Evolutionary conservation across 2,888 invertebrate species (phyloP).

Genomic region (Orchesellides sinensis): DNA sequence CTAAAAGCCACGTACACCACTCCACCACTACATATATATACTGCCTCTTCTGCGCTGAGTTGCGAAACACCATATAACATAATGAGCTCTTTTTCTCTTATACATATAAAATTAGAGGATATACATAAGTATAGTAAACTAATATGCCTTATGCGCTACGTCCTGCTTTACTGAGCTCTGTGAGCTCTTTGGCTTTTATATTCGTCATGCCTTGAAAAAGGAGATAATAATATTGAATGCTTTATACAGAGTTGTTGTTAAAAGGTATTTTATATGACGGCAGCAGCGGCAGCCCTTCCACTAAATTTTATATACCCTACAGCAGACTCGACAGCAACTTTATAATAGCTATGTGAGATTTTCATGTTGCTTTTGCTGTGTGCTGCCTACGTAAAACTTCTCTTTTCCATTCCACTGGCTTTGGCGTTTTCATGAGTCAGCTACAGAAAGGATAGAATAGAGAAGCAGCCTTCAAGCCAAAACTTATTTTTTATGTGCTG

Average conservation of each 20-base stretch:
- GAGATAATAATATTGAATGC: slow-evolving; percentile 57
- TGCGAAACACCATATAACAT: slow-evolving; percentile 60
- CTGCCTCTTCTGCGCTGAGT: slow-evolving; percentile 47
- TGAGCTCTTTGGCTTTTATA: slow-evolving; percentile 48
- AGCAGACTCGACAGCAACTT: slow-evolving; percentile 43
- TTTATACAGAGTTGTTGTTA: no score
- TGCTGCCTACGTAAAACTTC: slow-evolving; percentile 25
- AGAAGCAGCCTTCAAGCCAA: slow-evolving; percentile 65
- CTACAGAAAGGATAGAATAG: no score
- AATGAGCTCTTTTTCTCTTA: slow-evolving; percentile 13
- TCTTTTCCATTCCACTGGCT: slow-evolving; percentile 60
- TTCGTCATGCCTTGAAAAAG: slow-evolving; percentile 67
- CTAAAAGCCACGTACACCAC: slow-evolving; percentile 53
- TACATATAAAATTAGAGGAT: slow-evolving; percentile 6
- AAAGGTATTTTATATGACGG: slow-evolving; percentile 10
- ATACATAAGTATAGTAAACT: neutral
- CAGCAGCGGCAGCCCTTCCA: slow-evolving; percentile 21
- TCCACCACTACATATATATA: slow-evolving; percentile 18
- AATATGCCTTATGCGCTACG: slow-evolving; percentile 15
- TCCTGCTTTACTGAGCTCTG: slow-evolving; percentile 48
- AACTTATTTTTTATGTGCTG: slow-evolving; percentile 36
- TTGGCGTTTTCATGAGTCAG: slow-evolving; percentile 64
- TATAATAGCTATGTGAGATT: neutral
- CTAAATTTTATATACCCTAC: slow-evolving; percentile 65
- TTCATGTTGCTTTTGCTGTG: neutral